phyloP scores from a whole-genome alignment of 2,888 invertebrate genomes.

The Zygogramma bicolorata region DNA sequence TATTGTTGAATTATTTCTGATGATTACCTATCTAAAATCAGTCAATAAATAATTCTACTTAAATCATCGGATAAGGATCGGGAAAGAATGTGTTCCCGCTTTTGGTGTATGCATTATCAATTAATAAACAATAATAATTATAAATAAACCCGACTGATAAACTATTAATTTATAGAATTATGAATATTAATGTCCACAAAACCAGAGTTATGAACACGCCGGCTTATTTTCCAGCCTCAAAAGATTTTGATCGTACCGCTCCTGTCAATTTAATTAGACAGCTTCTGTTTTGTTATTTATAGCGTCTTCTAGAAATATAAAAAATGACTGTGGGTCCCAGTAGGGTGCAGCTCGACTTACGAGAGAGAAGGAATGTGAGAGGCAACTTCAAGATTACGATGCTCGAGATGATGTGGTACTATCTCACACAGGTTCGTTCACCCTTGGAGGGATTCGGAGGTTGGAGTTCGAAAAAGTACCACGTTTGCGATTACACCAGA shows the following conservation, averaged over 20 bases:
- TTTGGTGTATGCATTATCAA: constrained; percentile 20
- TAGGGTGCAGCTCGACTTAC: constrained; percentile 32
- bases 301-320: constrained; percentile 41
- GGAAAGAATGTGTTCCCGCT: constrained; percentile 9
- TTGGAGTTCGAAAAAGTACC: too few species aligned
- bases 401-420: background rate
- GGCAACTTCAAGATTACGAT: background rate
- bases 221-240: constrained; percentile 30
- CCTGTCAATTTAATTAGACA: constrained; percentile 54
- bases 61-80: constrained; percentile 20
- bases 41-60: constrained; percentile 9
- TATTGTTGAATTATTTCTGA: background rate
- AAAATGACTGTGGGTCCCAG: constrained; percentile 37
- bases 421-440: background rate
- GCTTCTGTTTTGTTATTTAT: constrained; percentile 55
- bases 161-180: constrained; percentile 48
- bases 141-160: constrained; percentile 40
- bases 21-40: background rate
- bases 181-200: constrained; percentile 49
- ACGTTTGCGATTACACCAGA: too few species aligned
- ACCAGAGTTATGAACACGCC: constrained; percentile 32
- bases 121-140: constrained; percentile 44
- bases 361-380: constrained; percentile 1
- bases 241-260: constrained; percentile 51
- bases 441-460: too few species aligned